phyloP scores from a whole-genome alignment of 2,888 invertebrate genomes.

The Apoderus coryli region DNA sequence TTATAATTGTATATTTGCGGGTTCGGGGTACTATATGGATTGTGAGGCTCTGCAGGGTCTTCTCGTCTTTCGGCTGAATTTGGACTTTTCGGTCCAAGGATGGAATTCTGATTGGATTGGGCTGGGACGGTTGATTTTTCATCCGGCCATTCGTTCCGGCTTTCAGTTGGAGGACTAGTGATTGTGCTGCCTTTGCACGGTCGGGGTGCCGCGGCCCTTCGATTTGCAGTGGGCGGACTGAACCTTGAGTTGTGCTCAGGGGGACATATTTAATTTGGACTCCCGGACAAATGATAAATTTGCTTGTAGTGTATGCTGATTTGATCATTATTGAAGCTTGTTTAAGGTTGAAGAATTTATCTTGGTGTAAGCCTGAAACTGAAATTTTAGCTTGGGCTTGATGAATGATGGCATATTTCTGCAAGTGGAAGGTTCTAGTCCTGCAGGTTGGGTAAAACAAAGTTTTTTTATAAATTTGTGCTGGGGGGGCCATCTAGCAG shows the following conservation, averaged over 20 bases:
- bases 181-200: constrained; percentile 73
- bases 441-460: constrained; percentile 33
- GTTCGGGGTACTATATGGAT: constrained; percentile 24
- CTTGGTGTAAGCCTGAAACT: constrained; percentile 31
- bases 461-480: constrained; percentile 15
- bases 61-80: constrained; percentile 54
- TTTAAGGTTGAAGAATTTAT: constrained; percentile 33
- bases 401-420: constrained; percentile 31
- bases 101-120: constrained; percentile 38
- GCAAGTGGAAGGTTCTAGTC: constrained; percentile 42
- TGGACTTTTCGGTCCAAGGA: constrained; percentile 51
- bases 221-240: constrained; percentile 57
- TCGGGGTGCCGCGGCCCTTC: constrained; percentile 67
- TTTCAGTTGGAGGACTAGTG: constrained; percentile 65
- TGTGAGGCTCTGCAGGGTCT: constrained; percentile 65
- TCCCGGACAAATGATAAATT: constrained; percentile 22
- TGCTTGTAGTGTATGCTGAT: constrained; percentile 37
- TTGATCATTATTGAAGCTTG: constrained; percentile 40
- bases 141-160: constrained; percentile 64
- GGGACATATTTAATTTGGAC: constrained; percentile 49
- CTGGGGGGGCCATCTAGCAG: constrained; percentile 10
- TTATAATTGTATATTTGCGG: constrained; percentile 24
- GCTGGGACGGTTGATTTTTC: constrained; percentile 47
- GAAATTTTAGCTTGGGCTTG: constrained; percentile 36
- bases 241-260: constrained; percentile 40